phyloP scores from a whole-genome alignment of 2,888 invertebrate species.

The Deilephila porcellus region DNA sequence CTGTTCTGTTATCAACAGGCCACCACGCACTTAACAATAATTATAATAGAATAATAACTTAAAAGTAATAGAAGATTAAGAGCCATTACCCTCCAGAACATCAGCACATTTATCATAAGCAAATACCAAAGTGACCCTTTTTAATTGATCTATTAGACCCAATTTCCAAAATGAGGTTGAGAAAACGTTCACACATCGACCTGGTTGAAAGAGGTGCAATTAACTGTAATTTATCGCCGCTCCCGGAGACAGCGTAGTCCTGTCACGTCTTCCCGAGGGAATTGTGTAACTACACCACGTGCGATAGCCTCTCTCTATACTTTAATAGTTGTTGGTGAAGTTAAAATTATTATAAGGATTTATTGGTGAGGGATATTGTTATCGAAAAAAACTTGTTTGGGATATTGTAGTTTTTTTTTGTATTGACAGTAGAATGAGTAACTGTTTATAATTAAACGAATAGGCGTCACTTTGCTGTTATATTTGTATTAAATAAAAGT shows the following conservation, averaged over 20 bases:
- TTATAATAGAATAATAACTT: no score
- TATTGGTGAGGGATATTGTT: not conserved
- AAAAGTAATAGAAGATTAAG: no score
- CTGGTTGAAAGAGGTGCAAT: slow-evolving; percentile 16
- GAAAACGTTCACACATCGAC: slow-evolving; percentile 15
- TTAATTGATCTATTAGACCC: slow-evolving; percentile 11
- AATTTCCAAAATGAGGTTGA: not conserved
- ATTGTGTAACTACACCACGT: not conserved
- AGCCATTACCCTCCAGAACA: no score
- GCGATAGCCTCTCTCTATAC: not conserved
- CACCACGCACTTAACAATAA: no score
- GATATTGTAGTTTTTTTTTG: no score
- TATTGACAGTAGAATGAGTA: no score
- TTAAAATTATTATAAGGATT: not conserved
- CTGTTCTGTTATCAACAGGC: no score
- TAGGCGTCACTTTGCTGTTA: no score
- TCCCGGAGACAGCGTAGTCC: slow-evolving; percentile 23
- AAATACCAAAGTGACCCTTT: not conserved
- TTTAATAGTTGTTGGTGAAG: slow-evolving; percentile 8
- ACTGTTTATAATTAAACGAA: no score
- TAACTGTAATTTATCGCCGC: slow-evolving; percentile 10
- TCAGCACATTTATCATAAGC: not conserved
- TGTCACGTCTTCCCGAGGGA: slow-evolving; percentile 30
- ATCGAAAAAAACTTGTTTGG: no score
- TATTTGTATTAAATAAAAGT: no score